These are phyloP conservation scores for Callospermophilus lateralis DNA, from an alignment of 2,113 vertebrate genomes.

Conservation along the genomic window DNA sequence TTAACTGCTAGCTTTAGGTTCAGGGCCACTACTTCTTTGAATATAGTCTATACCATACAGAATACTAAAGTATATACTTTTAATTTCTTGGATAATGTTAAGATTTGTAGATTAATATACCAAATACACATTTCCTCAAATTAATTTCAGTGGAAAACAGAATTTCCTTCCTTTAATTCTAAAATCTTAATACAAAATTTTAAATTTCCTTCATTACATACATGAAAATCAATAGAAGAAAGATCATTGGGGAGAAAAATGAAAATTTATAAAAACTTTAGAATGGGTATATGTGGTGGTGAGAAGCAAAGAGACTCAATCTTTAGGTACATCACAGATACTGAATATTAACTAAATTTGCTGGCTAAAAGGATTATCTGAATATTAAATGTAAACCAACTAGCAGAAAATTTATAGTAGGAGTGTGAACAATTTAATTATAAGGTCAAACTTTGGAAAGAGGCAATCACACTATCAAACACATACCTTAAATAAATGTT, in stretches of 20 bases:
- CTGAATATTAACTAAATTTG: constrained; percentile 23
- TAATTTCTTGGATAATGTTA: not conserved
- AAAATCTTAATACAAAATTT: not conserved
- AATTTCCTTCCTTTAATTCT: not conserved
- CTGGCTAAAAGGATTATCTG: not conserved
- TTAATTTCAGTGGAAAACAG: not conserved
- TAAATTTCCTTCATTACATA: not conserved
- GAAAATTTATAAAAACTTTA: not conserved
- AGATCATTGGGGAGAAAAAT: not conserved
- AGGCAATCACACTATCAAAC: not conserved
- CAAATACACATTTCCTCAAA: not conserved
- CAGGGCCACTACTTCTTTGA: not conserved
- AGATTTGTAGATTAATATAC: not conserved
- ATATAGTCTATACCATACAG: not conserved
- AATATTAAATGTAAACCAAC: not conserved
- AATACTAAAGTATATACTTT: not conserved
- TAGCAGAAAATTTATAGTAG: not conserved
- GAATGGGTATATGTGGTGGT: not conserved
- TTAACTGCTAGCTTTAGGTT: not conserved
- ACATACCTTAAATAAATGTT: constrained; percentile 50
- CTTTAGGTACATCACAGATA: not conserved
- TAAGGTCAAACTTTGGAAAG: constrained; percentile 24
- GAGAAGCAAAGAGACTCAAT: not conserved
- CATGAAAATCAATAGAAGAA: not conserved
- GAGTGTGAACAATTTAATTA: constrained; percentile 50